Evolutionary conservation across 2,113 vertebrate species (phyloP).

Genomic region (Coregonus clupeaformis): DNA sequence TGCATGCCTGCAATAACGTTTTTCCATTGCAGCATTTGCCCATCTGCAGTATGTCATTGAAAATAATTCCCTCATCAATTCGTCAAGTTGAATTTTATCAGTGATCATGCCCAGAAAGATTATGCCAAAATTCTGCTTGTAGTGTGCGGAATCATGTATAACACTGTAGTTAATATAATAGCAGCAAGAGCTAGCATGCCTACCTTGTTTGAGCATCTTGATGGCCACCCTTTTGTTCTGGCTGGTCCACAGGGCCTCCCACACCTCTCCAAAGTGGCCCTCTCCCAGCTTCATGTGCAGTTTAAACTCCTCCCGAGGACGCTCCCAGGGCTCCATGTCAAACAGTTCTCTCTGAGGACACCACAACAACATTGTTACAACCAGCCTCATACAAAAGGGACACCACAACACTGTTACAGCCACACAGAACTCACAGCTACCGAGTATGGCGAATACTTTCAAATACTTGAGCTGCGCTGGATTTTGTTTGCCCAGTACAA

Average conservation of each 20-base stretch:
- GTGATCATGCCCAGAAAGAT: too few relatives aligned
- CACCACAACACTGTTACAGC: not conserved
- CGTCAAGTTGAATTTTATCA: too few relatives aligned
- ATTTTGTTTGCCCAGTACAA: too few relatives aligned
- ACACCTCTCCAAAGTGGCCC: constrained; percentile 92
- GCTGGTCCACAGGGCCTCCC: constrained; percentile 89
- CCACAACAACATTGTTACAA: constrained; percentile 10
- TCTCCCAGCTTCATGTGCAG: constrained; percentile 85
- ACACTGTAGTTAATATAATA: too few relatives aligned
- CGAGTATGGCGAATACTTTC: too few relatives aligned
- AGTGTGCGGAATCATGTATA: too few relatives aligned
- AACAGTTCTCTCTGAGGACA: constrained; percentile 72
- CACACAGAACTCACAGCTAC: not conserved
- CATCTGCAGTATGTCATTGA: too few relatives aligned
- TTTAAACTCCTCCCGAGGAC: constrained; percentile 86
- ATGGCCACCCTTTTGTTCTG: constrained; percentile 83
- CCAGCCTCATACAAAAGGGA: not conserved
- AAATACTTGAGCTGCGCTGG: too few relatives aligned
- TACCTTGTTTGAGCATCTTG: constrained; percentile 92
- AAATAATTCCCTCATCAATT: too few relatives aligned
- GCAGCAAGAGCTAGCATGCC: not conserved
- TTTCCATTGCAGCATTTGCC: too few relatives aligned
- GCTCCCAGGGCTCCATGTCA: constrained; percentile 85
- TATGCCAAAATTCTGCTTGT: too few relatives aligned
- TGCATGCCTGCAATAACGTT: too few relatives aligned